These are phyloP conservation scores for Zaprionus tsacasi DNA, from an alignment of 1,140 invertebrate genomes.

Conservation along the genomic window DNA sequence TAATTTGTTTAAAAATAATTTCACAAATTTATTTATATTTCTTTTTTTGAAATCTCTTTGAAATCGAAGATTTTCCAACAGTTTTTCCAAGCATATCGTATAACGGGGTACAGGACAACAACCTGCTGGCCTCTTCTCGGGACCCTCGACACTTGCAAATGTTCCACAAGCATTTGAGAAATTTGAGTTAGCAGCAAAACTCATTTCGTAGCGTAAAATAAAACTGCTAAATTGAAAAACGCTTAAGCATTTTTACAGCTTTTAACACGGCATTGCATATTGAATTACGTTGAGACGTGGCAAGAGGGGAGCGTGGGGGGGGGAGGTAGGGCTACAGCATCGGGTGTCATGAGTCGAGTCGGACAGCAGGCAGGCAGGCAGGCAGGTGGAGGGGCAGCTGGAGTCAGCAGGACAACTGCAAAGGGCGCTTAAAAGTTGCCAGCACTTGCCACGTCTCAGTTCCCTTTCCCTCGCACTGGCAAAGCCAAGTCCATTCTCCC, in stretches of 20 bases:
- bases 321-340: not conserved
- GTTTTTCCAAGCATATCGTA: too few relatives aligned
- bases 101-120: too few relatives aligned
- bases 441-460: constrained; percentile 14
- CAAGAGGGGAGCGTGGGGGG: not conserved
- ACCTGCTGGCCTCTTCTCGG: too few relatives aligned
- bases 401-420: constrained; percentile 35
- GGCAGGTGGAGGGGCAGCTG: not conserved
- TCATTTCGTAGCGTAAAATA: constrained; percentile 67
- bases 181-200: constrained; percentile 75
- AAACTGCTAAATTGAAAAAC: constrained; percentile 80
- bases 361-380: not conserved
- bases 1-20: not conserved
- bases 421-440: constrained; percentile 48
- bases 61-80: not conserved
- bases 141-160: constrained; percentile 58
- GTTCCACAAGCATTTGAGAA: constrained; percentile 59
- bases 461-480: not conserved
- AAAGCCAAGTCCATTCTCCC: constrained; percentile 45
- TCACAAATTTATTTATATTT: too few relatives aligned
- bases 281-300: constrained; percentile 65
- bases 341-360: constrained; percentile 21
- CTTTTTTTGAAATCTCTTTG: not conserved
- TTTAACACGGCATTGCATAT: constrained; percentile 77
- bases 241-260: constrained; percentile 82